These are phyloP conservation scores for Macrosoma leucophasiata DNA, from an alignment of 2,888 invertebrate genomes.

Conservation along the genomic window DNA sequence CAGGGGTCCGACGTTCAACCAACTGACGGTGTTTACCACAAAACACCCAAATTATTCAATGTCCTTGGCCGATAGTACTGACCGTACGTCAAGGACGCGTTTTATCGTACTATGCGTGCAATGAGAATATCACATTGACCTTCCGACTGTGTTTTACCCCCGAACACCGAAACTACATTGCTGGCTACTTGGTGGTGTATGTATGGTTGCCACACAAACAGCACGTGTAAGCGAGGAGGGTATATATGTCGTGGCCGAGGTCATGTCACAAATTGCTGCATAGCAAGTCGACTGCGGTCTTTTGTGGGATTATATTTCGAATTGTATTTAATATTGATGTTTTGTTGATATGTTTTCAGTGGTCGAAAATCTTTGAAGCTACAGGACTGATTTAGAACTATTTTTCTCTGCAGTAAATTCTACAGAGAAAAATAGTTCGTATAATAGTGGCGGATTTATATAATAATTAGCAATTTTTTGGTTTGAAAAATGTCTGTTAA, in stretches of 20 bases:
- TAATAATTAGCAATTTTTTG: too few species aligned
- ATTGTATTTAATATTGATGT: slow-evolving; percentile 5
- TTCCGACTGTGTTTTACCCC: slow-evolving; percentile 8
- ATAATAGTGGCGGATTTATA: too few species aligned
- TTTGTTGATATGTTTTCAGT: slow-evolving; percentile 3
- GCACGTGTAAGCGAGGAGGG: slow-evolving; percentile 40
- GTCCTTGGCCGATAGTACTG: slow-evolving; percentile 63
- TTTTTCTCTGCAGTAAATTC: too few species aligned
- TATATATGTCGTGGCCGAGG: slow-evolving; percentile 51
- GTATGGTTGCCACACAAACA: slow-evolving; percentile 33
- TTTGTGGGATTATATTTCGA: slow-evolving; percentile 58
- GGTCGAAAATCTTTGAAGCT: too few species aligned
- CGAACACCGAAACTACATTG: too few species aligned
- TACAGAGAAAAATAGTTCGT: too few species aligned
- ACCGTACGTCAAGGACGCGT: slow-evolving; percentile 57
- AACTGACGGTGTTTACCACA: slow-evolving; percentile 48
- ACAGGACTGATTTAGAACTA: too few species aligned
- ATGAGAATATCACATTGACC: slow-evolving; percentile 35
- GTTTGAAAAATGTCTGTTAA: too few species aligned
- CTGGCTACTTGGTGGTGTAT: slow-evolving; percentile 35
- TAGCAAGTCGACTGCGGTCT: slow-evolving; percentile 68
- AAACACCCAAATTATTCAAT: slow-evolving; percentile 50
- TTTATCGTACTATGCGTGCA: slow-evolving; percentile 60
- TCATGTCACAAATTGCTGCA: slow-evolving; percentile 68
- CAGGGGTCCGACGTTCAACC: slow-evolving; percentile 38